Percentiles rank a stretch among this genome's conserved stretches.
Conservation (phyloP, 64 coral and sea anemone genomes). For the Stichodactyla helianthus region DNA sequence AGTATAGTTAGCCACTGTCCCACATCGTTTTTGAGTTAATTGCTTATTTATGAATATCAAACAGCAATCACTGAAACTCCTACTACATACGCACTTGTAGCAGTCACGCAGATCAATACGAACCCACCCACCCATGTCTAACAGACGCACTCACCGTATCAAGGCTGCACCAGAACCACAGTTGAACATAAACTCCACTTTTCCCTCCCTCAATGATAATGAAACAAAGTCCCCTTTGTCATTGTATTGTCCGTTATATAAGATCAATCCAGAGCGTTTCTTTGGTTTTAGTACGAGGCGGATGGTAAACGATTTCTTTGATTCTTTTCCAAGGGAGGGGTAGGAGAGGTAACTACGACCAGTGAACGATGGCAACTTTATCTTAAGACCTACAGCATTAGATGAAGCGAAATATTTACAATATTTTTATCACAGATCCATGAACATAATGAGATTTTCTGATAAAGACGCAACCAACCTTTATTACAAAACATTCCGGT, state of each 20-base stretch:
- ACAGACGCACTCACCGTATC: not conserved
- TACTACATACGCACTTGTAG: too few relatives aligned
- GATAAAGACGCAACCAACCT: not conserved
- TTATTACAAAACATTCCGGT: not conserved
- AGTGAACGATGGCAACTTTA: slow-evolving; percentile 14
- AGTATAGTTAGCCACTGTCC: too few relatives aligned
- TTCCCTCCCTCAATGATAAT: not conserved
- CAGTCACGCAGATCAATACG: too few relatives aligned
- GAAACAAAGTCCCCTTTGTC: slow-evolving; percentile 3
- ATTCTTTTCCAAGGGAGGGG: not conserved
- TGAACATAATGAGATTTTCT: not conserved
- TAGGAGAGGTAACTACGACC: slow-evolving; percentile 4
- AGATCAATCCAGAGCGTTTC: not conserved
- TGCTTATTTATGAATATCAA: too few relatives aligned
- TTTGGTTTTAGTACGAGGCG: not conserved
- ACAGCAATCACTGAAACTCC: too few relatives aligned
- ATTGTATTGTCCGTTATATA: not conserved
- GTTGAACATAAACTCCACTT: slow-evolving; percentile 26
- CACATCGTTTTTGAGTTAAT: too few relatives aligned
- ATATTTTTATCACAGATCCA: not conserved
- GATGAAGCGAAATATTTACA: not conserved
- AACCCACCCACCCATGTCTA: too few relatives aligned
- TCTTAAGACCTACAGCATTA: not conserved
- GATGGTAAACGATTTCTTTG: not conserved
- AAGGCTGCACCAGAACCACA: slow-evolving; percentile 21